These are phyloP conservation scores for Charaxes varanes DNA, from an alignment of 1,140 invertebrate species.

Conservation along the genomic window DNA sequence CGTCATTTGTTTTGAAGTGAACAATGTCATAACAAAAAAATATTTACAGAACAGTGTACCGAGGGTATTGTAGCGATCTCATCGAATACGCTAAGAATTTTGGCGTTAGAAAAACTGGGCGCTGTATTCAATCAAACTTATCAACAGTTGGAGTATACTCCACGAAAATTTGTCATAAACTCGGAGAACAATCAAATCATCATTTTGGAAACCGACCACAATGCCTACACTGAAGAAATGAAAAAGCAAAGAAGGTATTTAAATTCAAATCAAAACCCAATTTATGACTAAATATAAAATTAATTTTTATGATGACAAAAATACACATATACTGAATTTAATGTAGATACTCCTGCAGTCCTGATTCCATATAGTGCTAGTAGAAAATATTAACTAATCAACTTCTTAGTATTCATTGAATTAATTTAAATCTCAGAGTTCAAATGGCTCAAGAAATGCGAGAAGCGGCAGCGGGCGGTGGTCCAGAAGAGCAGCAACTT, in stretches of 20 bases:
- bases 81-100: constrained; percentile 96
- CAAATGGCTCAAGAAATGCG: constrained; percentile 96
- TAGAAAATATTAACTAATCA: too few species aligned
- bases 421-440: constrained; percentile 71
- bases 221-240: constrained; percentile 97
- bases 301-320: constrained; percentile 58
- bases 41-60: constrained; percentile 92
- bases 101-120: constrained; percentile 98
- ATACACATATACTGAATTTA: constrained; percentile 46
- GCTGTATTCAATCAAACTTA: constrained; percentile 98
- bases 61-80: constrained; percentile 99
- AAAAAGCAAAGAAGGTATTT: constrained; percentile 90
- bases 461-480: constrained; percentile 86
- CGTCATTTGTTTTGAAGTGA: too few species aligned
- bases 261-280: not conserved
- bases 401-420: too few species aligned
- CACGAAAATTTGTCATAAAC: constrained; percentile 96
- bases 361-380: too few species aligned
- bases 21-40: constrained; percentile 24
- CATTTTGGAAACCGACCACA: constrained; percentile 98
- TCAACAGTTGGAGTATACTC: constrained; percentile 95
- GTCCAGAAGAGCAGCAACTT: constrained; percentile 94
- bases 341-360: constrained; percentile 55
- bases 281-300: constrained; percentile 21
- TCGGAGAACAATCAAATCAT: constrained; percentile 93